These are phyloP conservation scores for Caradrina kadenii DNA, from an alignment of 2,888 invertebrate genomes.

Conservation along the genomic window DNA sequence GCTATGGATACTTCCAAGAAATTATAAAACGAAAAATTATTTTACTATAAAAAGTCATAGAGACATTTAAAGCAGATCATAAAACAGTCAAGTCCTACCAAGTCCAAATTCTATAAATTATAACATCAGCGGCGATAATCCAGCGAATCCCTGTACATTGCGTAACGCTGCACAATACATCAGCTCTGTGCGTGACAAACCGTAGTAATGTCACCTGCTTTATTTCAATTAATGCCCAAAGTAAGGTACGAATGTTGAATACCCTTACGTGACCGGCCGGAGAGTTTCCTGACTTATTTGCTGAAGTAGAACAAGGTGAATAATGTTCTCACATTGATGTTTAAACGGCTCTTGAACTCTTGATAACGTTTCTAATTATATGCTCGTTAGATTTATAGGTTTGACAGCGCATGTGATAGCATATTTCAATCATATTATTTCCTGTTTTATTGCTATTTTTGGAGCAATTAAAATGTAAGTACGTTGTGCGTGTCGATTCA, in stretches of 20 bases:
- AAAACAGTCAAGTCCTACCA: background rate
- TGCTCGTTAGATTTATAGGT: slow-evolving; percentile 48
- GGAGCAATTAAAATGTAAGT: slow-evolving; percentile 17
- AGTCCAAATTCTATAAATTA: slow-evolving; percentile 38
- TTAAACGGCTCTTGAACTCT: slow-evolving; percentile 62
- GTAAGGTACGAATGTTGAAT: slow-evolving; percentile 65
- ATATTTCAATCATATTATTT: slow-evolving; percentile 55
- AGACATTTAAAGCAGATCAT: background rate
- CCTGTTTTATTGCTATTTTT: slow-evolving; percentile 49
- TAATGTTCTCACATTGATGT: slow-evolving; percentile 60
- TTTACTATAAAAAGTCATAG: background rate
- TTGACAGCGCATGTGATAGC: slow-evolving; percentile 38
- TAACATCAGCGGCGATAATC: slow-evolving; percentile 39
- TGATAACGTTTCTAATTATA: slow-evolving; percentile 66
- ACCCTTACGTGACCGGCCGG: slow-evolving; percentile 69
- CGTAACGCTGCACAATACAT: slow-evolving; percentile 64
- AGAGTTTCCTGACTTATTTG: slow-evolving; percentile 59
- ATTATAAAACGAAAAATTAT: background rate
- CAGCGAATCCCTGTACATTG: slow-evolving; percentile 29
- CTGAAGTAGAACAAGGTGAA: slow-evolving; percentile 60
- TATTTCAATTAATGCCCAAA: slow-evolving; percentile 80
- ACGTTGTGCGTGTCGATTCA: slow-evolving; percentile 1
- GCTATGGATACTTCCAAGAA: background rate
- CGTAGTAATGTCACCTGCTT: slow-evolving; percentile 77
- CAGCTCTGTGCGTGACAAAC: slow-evolving; percentile 75